Evolutionary conservation across 2,113 vertebrate species (phyloP), one percentile per base, ranked within the genome.

Genomic region (Nanorana parkeri): DNA sequence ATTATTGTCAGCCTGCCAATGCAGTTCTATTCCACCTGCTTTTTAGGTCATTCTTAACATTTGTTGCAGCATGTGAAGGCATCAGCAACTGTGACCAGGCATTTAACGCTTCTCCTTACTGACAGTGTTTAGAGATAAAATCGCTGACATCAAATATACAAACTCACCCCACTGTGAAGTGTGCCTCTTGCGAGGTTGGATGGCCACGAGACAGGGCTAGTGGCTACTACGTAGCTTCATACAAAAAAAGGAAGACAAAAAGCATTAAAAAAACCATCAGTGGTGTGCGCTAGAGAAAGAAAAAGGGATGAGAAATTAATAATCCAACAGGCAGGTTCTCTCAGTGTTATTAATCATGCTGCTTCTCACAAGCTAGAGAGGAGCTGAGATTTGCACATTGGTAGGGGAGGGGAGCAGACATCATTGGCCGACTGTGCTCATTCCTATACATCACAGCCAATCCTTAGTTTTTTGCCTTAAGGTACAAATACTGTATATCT

Each of bases 251-350:
- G 17, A 66, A 84, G 86, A 84, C 84, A 21, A 82, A 85, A 86
- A 77, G 17, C 58, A 78, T 81, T 84, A 90, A 84, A 84, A 86
- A 86, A 91, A 87, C 85, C 88, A 51, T 90, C 89, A 79, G 91
- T 90, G 89, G 84, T 88, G 85, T 87, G 88, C 87, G 83, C 87
- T 84, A 87, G 87, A 85, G 84, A 88, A 89, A 85, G 91, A 85
- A 85, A 90, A 90, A 90, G 89, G 89, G 90, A 92, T 84, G 85
- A 90, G 91, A 93, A 95, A 95, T 95, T 94, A 95, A 95, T 94
- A 95, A 94, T 95, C 94, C 94, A 93, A 92, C 91, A 95, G 93
- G 92, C 94, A 95, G 94, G 90, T 89, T 93, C 89, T 89, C 87
- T 92, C 89, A 69, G 89, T 92, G 92, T 94, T 94, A 95, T 95